Base-by-base conservation (phyloP, 2,113 vertebrate genomes). In the Holacanthus passer region DNA sequence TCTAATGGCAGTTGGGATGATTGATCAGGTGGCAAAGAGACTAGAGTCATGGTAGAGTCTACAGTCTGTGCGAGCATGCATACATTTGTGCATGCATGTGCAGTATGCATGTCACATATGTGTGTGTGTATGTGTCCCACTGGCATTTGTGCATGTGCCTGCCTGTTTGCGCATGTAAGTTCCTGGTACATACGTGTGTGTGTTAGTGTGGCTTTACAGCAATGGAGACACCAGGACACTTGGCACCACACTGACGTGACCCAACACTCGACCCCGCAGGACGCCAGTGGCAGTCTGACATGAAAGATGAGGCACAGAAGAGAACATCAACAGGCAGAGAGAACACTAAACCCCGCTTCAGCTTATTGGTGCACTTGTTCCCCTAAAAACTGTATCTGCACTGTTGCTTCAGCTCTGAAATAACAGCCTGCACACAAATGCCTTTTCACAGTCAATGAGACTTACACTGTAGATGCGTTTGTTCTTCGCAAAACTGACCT, bases 191-290 rank as follows among this genome's bases (percentile, higher is more conserved):
- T 63, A 56, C 69, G 76, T 72, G 74, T 85, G 77, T 84, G 77
- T 66, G 73, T 66, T 64, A 67, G 78, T 84, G 43, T 85, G 87
- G 74, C 79, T 88, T 87, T 87, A 79, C 79, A 84, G 88, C 80
- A 52, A 88, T 82, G 86, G 77, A 89, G 89, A 91, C 87, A 85
- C 86, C 86, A 68, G 68, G 88, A 89, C 88, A 89, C 82, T 93
- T 89, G 92, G 87, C 92, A 91, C 88, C 86, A 83, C 85, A 89
- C 63, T 88, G 87, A 90, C 47, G 63, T 87, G 91, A 91, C 93
- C 88, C 86, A 82, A 80, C 82, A 71, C 64, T 84, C 12, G 86
- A 92, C 90, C 90, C 85, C 9, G 59, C 78, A 67, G 83, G 82
- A 90, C 20, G 48, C 80, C 73, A 88, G 41, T 64, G 79, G 85